Evolutionary conservation across 2,888 invertebrate genomes (phyloP), one percentile per base, ranked within the genome.

Genomic region (Hedychridium roseum): DNA sequence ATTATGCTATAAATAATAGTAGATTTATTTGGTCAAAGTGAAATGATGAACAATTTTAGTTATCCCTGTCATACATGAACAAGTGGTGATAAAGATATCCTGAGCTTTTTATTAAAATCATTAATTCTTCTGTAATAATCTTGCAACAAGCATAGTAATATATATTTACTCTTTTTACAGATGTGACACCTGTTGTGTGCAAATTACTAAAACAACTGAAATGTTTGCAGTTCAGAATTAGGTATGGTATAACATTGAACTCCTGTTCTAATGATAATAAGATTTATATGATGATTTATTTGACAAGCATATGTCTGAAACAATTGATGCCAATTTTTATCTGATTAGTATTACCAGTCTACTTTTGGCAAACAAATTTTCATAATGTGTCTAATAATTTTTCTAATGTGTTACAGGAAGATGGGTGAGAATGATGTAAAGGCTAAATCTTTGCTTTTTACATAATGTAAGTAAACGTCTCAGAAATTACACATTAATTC

Each of bases 261-360:
- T n/a, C n/a, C n/a, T n/a, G n/a, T n/a, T n/a, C n/a, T n/a, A n/a
- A n/a, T n/a, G n/a, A n/a, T n/a, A 14, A 7, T 31, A 15, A 21
- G 16, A 36, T 31, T 20, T 17, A 21, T 12, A 59, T 74, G 72
- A 74, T 74, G 73, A 55, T 54, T 57, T 47, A 52, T 43, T 59
- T 53, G 61, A 74, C 73, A 74, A 74, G 74, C 74, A 74, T 74
- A 74, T 74, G 71, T 60, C 73, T 73, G 74, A 74, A 47, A 14
- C 43, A 47, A 38, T 66, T 73, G 72, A 66, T 70, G 73, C 54
- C 49, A 66, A 37, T 28, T 43, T 41, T 47, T 44, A 9, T 50
- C 66, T 66, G 63, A 67, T 46, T 9, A 23, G 3, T 20, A 32
- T 6, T 27, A 18, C 31, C n/a, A 35, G 2, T 39, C 9, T 18